Evolutionary conservation across 2,113 vertebrate species (phyloP), one percentile per base, ranked within the genome.

Genomic region (Chloroceryle aenea): DNA sequence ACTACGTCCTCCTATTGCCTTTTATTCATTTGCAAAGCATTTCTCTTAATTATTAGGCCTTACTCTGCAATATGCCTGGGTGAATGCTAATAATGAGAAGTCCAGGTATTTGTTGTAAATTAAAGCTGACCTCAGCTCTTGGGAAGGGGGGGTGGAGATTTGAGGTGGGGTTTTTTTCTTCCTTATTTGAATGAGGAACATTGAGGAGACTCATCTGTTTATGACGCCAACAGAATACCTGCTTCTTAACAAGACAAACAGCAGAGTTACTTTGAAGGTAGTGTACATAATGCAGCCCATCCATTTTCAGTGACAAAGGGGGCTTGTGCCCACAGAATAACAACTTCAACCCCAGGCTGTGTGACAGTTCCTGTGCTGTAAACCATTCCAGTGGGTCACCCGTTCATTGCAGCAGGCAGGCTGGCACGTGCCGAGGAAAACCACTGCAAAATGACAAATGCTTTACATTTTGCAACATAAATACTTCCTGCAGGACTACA

Each of bases 201-300:
- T 67, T 32, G 53, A 79, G 71, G 47, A 62, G 78, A 34, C 26
- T 5, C 22, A 38, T 85, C 94, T 93, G 58, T 73, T 93, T 17
- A 82, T 52, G 75, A 74, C 79, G 62, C 14, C 64, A 30, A 71
- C 30, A 69, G 84, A 93, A 20, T 18, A 71, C 73, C 79, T 89
- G 73, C 79, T 72, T 82, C 82, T 72, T 62, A 66, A 59, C 76
- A 85, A 96, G 93, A 85, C 40, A 96, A 96, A 93, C 80, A 91
- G 62, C 66, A 73, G 9, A 82, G 91, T 96, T 92, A 93, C 92
- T 97, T 78, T 88, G 94, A 77, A 78, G 76, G 85, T 50, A 67
- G 79, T 53, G 56, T 63, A 64, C 80, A 81, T 84, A 96, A 95
- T 22, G 47, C 90, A 91, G 85, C 32, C 3, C 20, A 92, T 95